phyloP scores from a whole-genome alignment of 2,888 invertebrate species.

The Matsumyia berberina region DNA sequence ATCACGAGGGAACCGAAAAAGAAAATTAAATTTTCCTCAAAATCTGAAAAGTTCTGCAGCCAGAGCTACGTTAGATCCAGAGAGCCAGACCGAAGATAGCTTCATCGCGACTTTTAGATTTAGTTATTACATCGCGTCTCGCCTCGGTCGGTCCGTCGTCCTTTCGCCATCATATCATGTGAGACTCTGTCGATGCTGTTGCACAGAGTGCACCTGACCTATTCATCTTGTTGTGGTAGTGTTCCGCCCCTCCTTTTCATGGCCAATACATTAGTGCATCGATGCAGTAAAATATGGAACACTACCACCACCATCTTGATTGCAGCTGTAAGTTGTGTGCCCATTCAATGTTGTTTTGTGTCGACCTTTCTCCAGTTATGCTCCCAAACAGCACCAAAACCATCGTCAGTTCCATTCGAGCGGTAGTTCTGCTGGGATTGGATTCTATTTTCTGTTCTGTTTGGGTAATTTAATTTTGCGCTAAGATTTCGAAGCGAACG shows the following conservation, averaged over 20 bases:
- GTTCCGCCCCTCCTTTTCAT: constrained; percentile 68
- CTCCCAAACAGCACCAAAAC: constrained; percentile 48
- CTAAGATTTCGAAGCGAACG: constrained; percentile 70
- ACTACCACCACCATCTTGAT: constrained; percentile 39
- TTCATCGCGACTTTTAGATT: constrained; percentile 73
- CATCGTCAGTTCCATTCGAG: constrained; percentile 51
- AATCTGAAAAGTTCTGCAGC: constrained; percentile 32
- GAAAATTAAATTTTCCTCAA: constrained; percentile 53
- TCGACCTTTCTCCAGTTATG: constrained; percentile 61
- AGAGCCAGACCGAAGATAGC: constrained; percentile 45
- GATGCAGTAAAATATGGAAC: constrained; percentile 73
- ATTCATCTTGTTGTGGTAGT: constrained; percentile 70
- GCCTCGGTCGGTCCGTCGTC: constrained; percentile 53
- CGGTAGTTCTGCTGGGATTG: constrained; percentile 36
- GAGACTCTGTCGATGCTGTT: constrained; percentile 37
- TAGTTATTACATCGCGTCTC: constrained; percentile 72
- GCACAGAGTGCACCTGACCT: constrained; percentile 72
- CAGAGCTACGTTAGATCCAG: neutral
- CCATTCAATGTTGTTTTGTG: constrained; percentile 56
- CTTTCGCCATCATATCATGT: constrained; percentile 73
- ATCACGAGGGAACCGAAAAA: constrained; percentile 42
- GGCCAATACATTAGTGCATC: constrained; percentile 51
- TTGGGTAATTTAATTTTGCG: constrained; percentile 73
- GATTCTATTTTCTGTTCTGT: constrained; percentile 56
- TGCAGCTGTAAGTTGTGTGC: constrained; percentile 60